Base-by-base conservation (phyloP, 2,888 invertebrate species). In the Lapara coniferarum region DNA sequence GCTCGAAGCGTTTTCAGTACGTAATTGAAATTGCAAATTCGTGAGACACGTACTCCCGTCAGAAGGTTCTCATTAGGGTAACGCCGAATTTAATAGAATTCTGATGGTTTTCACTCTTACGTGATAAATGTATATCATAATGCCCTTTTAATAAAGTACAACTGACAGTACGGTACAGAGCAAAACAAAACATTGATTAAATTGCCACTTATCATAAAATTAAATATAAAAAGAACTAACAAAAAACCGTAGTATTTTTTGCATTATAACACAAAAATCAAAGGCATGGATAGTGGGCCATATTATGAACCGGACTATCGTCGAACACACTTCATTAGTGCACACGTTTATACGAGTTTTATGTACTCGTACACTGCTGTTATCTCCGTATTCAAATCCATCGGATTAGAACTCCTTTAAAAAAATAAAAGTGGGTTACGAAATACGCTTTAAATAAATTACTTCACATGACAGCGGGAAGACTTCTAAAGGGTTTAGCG, bases 21-120 rank as follows among this genome's bases (percentile, higher is more conserved):
- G 70, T 77, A 75, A 78, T 80, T 76, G 72, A 75, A 78, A 77
- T 78, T 78, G 76, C 74, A 75, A 78, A 78, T 76, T 79, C 71
- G 66, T 53, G 58, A 72, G 72, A 73, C 67, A 68, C 68, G 55
- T 53, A 55, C 56, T 46, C 55, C 66, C 19, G 52, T 55, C 30
- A 58, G 63, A 46, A 66, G 46, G 30, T 46, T 69, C 75, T 70
- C 68, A 67, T 74, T 71, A 69, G 51, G 59, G 49, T 67, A 66
- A 46, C 59, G 66, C 49, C 55, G 49, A 51, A 19, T 30, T 58
- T 68, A 58, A 68, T 59, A 44, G 68, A 68, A 68, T 68, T 68
- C 49, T 57, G 57, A 51, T 10, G 57, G 19, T 52, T 52, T 59
- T 53, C 30, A 25, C 13, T 30, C 19, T 10, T 1, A 59, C 12